Evolutionary conservation across 2,113 vertebrate species (phyloP).

Genomic region (Fregetta grallaria): DNA sequence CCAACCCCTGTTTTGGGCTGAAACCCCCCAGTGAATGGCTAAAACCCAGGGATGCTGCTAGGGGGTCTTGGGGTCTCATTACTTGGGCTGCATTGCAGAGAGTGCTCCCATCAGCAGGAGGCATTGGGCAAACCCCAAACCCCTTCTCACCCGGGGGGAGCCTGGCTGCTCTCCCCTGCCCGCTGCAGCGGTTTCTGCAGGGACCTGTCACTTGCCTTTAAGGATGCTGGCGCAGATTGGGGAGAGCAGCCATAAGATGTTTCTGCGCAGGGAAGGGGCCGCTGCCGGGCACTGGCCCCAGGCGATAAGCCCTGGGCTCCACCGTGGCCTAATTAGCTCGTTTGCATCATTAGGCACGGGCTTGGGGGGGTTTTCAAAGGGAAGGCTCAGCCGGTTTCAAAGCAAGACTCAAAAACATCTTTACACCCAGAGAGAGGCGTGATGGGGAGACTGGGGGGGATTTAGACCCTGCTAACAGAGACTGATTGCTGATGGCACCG

Average conservation of each 20-base stretch:
- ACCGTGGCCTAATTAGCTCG: conserved; percentile 39
- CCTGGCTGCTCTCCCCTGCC: background rate
- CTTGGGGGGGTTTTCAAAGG: conserved; percentile 27
- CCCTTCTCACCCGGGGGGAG: background rate
- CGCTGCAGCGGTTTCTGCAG: fast-evolving
- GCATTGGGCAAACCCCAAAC: background rate
- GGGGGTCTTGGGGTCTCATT: background rate
- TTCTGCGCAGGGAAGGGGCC: background rate
- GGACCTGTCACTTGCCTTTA: background rate
- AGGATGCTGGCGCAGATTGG: background rate
- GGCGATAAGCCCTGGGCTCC: conserved; percentile 26
- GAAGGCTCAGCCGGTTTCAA: conserved; percentile 36
- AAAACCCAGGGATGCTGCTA: background rate
- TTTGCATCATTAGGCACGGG: conserved; percentile 30
- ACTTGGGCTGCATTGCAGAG: background rate
- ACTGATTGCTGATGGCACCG: background rate
- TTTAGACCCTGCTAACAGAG: background rate
- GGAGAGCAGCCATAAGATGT: conserved; percentile 37
- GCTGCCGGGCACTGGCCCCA: background rate
- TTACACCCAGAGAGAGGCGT: background rate
- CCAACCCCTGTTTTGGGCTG: background rate
- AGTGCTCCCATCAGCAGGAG: background rate
- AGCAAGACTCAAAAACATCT: conserved; percentile 11
- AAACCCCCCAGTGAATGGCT: fast-evolving
- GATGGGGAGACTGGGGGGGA: background rate